Evolutionary conservation across 2,797 vertebrate genomes (phyloP).

Genomic region (Miichthys miiuy): DNA sequence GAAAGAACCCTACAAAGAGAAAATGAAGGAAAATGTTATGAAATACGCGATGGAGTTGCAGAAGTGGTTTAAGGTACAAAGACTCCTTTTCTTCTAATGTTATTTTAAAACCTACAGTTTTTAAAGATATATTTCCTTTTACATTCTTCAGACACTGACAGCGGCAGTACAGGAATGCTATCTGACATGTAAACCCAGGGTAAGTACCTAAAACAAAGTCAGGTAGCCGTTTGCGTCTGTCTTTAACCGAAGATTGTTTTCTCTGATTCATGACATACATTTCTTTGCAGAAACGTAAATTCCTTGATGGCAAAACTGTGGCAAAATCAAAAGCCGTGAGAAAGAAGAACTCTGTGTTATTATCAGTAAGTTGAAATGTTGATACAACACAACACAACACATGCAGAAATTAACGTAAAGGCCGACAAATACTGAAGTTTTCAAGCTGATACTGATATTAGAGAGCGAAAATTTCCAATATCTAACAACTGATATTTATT

Average conservation of each 20-base stretch:
- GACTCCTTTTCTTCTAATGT: not conserved
- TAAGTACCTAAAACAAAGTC: slow-evolving; percentile 38
- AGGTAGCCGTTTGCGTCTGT: not conserved
- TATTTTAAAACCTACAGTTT: not conserved
- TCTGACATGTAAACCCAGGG: not conserved
- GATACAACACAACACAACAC: too few relatives aligned
- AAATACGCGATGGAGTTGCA: slow-evolving; percentile 43
- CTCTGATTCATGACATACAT: not conserved
- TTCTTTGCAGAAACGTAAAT: slow-evolving; percentile 50
- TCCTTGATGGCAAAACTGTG: slow-evolving; percentile 16
- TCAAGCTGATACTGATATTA: not conserved
- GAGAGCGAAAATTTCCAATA: not conserved
- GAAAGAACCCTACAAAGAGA: slow-evolving; percentile 1
- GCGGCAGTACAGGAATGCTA: slow-evolving; percentile 30
- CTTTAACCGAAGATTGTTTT: not conserved
- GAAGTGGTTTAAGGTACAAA: slow-evolving; percentile 67
- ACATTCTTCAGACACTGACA: slow-evolving; percentile 47
- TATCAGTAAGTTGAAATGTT: slow-evolving; percentile 68
- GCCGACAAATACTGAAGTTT: too few relatives aligned
- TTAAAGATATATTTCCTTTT: not conserved
- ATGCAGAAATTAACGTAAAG: too few relatives aligned
- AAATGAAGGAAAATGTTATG: accelerated
- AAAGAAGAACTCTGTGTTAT: accelerated
- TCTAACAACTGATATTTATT: too few relatives aligned
- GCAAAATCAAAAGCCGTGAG: accelerated